Evolutionary conservation across 2,113 vertebrate species (phyloP).

Genomic region (Stomatorhinus ivindoensis): DNA sequence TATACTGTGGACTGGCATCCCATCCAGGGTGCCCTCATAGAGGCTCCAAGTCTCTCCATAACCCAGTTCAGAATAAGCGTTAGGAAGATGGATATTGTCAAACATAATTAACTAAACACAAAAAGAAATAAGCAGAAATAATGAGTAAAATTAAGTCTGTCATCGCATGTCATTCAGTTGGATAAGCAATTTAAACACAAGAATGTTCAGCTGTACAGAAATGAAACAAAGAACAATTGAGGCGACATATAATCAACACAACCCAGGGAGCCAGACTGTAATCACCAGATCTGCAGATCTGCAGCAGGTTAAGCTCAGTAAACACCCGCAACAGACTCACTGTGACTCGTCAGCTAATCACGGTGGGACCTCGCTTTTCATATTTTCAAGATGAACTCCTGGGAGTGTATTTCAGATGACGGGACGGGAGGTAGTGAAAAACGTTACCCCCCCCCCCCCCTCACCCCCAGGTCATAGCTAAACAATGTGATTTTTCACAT

Average conservation of each 20-base stretch:
- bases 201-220: neutral
- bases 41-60: neutral
- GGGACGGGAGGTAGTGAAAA: neutral
- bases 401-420: neutral
- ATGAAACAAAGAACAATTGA: neutral
- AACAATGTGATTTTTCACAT: neutral
- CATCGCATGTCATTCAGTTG: neutral
- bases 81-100: constrained; percentile 9
- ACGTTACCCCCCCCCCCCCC: neutral
- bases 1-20: neutral
- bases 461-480: neutral
- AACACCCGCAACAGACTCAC: neutral
- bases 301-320: neutral
- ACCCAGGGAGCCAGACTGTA: neutral
- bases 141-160: neutral
- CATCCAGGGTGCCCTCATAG: neutral
- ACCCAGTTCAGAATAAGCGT: neutral
- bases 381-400: neutral
- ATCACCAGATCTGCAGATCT: neutral
- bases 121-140: neutral
- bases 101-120: neutral
- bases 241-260: neutral
- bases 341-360: neutral
- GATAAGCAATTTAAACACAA: neutral
- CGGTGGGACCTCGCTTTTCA: neutral